These are phyloP conservation scores for Apamea crenata DNA, from an alignment of 2,888 invertebrate genomes.

Conservation along the genomic window DNA sequence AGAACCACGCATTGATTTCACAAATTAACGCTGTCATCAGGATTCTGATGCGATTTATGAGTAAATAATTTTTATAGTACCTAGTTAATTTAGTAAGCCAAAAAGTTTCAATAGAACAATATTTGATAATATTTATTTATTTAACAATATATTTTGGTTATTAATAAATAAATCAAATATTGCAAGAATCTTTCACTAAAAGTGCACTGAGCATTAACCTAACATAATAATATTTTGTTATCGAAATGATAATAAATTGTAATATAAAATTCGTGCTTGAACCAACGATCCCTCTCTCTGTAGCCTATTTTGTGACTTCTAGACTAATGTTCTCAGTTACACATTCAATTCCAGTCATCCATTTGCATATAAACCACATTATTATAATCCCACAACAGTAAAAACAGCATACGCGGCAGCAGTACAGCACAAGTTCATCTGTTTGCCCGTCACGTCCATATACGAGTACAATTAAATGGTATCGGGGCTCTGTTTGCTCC, in stretches of 20 bases:
- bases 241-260: no score
- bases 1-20: neutral
- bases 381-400: neutral
- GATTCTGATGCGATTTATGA: neutral
- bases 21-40: neutral
- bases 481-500: slow-evolving; percentile 10
- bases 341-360: neutral
- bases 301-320: neutral
- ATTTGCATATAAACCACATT: neutral
- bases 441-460: slow-evolving; percentile 38
- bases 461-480: slow-evolving; percentile 30
- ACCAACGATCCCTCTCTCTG: no score
- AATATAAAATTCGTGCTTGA: no score
- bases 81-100: no score
- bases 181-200: neutral
- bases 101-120: neutral
- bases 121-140: no score
- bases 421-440: slow-evolving; percentile 19
- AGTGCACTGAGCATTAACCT: neutral
- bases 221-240: no score
- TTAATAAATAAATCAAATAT: no score
- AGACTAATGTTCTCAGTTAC: neutral
- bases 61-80: no score
- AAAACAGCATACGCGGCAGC: neutral
- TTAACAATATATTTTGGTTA: no score